Conservation (phyloP, 2,888 invertebrate genomes). For the Ctenicera cuprea region DNA sequence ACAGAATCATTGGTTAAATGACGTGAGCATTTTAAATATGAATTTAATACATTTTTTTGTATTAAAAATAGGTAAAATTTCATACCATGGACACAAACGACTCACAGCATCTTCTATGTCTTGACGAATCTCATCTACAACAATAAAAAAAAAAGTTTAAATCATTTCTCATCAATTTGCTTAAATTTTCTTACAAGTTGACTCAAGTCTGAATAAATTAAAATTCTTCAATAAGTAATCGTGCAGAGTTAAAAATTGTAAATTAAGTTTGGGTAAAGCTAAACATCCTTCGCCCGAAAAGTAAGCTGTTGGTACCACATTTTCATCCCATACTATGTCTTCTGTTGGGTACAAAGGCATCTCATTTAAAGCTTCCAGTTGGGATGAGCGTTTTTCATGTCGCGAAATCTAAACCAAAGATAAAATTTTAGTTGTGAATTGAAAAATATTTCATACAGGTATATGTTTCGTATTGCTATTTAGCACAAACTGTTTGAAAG, state of each 20-base stretch:
- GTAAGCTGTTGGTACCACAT: constrained; percentile 97
- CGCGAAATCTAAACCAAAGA: constrained; percentile 79
- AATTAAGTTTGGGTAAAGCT: constrained; percentile 96
- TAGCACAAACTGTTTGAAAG: no score
- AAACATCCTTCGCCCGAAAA: constrained; percentile 97
- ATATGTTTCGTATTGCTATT: no score
- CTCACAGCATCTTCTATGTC: constrained; percentile 98
- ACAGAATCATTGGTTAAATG: no score
- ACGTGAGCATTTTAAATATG: no score
- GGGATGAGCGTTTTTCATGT: constrained; percentile 92
- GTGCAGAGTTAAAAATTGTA: constrained; percentile 98
- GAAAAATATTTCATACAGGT: no score
- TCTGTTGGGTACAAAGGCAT: constrained; percentile 99
- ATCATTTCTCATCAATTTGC: background rate
- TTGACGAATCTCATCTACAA: constrained; percentile 96
- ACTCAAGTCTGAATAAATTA: constrained; percentile 97
- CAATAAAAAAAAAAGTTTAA: background rate
- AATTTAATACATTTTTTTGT: no score
- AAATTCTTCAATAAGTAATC: constrained; percentile 98
- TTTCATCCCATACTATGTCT: constrained; percentile 99
- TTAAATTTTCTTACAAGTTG: constrained; percentile 86
- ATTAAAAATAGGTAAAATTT: background rate
- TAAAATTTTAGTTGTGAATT: no score
- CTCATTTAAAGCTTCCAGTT: constrained; percentile 95
- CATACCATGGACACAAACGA: constrained; percentile 94